Evolutionary conservation across 2,113 vertebrate species (phyloP), one percentile per base, ranked within the genome.

Genomic region (Gobius niger): DNA sequence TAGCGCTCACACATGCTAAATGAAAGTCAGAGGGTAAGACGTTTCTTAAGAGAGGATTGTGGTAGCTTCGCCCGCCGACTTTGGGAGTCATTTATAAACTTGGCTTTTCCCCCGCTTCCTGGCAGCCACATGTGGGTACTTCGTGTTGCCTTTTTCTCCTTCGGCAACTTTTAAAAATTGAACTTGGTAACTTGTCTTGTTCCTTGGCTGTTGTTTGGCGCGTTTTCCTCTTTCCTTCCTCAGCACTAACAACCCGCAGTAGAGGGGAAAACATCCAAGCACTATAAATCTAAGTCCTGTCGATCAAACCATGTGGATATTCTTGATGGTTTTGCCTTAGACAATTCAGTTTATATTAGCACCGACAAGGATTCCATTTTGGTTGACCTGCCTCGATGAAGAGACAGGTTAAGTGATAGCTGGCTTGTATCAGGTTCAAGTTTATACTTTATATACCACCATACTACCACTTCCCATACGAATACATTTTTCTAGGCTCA

Each of bases 21-120:
- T 90, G 87, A 88, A 88, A 87, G 87, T 82, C 88, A 88, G 77
- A 87, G 87, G 89, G 82, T 74, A 81, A 81, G 80, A 68, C 49
- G 15, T 81, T 41, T 84, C 65, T 77, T 75, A 71, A 81, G 62
- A 83, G 82, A 75, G 62, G 59, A 59, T 75, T 67, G 80, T 3
- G 5, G 24, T 80, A 78, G 83, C 76, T 77, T 74, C 78, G 68
- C 66, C 68, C 65, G 19, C 67, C 76, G 70, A 73, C 72, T 54
- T 50, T 24, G 18, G 60, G 65, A 75, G 61, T 84, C 81, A 79
- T 89, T 88, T 85, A 86, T 84, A 73, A 76, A 85, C 63, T 67
- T 61, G 40, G 0, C n/a, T 52, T 71, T 47, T 13, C 49, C 18
- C 18, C 47, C 19, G 0, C 12, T 66, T 44, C 49, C 24, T 2